phyloP scores from a whole-genome alignment of 2,113 vertebrate genomes.

The Mirounga angustirostris region DNA sequence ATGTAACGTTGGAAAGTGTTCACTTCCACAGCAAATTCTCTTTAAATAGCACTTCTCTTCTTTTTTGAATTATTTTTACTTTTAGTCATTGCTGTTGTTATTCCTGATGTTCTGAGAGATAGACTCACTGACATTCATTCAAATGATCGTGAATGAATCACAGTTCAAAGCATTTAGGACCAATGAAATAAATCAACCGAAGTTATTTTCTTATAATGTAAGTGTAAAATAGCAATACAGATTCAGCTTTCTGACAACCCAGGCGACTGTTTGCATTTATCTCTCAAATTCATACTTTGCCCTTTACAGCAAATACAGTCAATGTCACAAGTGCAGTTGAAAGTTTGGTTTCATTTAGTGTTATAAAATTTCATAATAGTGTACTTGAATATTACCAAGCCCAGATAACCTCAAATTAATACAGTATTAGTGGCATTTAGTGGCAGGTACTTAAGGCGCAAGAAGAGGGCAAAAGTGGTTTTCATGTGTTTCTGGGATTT shows the following conservation, averaged over 20 bases:
- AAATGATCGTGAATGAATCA: neutral
- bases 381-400: constrained; percentile 7
- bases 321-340: neutral
- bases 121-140: neutral
- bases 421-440: neutral
- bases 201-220: constrained; percentile 25
- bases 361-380: constrained; percentile 46
- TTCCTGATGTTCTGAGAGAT: neutral
- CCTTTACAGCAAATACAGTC: constrained; percentile 68
- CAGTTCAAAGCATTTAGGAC: neutral
- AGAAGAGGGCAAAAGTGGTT: constrained; percentile 48
- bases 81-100: neutral
- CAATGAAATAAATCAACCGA: constrained; percentile 22
- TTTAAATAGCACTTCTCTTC: constrained; percentile 68
- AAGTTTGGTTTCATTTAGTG: constrained; percentile 19
- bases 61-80: neutral
- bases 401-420: constrained; percentile 53
- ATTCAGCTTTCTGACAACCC: constrained; percentile 38
- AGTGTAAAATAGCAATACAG: constrained; percentile 5
- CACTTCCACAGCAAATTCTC: constrained; percentile 78
- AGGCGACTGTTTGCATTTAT: constrained; percentile 14
- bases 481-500: constrained; percentile 34
- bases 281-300: constrained; percentile 62
- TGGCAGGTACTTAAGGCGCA: constrained; percentile 39
- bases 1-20: constrained; percentile 40